Base-by-base conservation (phyloP, 2,888 invertebrate genomes). In the Lordiphosa fenestrarum region DNA sequence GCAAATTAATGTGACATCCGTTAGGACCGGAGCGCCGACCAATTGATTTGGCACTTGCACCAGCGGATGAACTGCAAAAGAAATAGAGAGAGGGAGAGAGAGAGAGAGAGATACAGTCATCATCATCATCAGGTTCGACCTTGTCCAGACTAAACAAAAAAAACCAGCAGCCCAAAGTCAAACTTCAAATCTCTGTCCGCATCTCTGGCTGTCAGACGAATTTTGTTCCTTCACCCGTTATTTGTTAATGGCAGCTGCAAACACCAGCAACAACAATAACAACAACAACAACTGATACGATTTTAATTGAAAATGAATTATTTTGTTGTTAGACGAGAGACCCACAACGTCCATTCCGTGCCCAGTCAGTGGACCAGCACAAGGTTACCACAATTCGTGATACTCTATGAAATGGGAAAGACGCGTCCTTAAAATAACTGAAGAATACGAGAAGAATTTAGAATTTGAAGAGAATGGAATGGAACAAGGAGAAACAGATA, bases 1-100 rank as follows among this genome's bases (percentile, higher is more conserved):
- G 87, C 93, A 93, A 89, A 95, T 94, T 81, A 97, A 92, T 62
- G 94, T 94, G 87, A 96, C 96, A 90, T 96, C 94, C 71, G 95
- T 95, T 80, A 94, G 94, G 74, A 94, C 93, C 53, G 96, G 96
- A 62, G 96, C 96, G 35, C 96, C 96, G 67, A 97, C 96, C 88
- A 97, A 92, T 91, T 97, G 96, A 91, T 96, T 96, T 82, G 96
- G 96, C 81, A 97, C 96, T 93, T 96, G 96, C 82, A 97, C 96
- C 91, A 96, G 91, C 50, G 96, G 97, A 90, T 96, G 96, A 92
- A 96, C 96, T 96, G 93, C 40, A 91, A 78, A 53, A 78, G 48
- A 23, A 36, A 33, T 46, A 35, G 53, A 51, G n/a, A n/a, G 19
- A 12, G 46, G 33, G 10, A 42, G 9, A 44, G 6, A 21, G 25